Percentiles rank a stretch among this genome's conserved stretches.
Evolutionary conservation across 1,140 invertebrate species (phyloP).

Genomic region (Arion vulgaris): DNA sequence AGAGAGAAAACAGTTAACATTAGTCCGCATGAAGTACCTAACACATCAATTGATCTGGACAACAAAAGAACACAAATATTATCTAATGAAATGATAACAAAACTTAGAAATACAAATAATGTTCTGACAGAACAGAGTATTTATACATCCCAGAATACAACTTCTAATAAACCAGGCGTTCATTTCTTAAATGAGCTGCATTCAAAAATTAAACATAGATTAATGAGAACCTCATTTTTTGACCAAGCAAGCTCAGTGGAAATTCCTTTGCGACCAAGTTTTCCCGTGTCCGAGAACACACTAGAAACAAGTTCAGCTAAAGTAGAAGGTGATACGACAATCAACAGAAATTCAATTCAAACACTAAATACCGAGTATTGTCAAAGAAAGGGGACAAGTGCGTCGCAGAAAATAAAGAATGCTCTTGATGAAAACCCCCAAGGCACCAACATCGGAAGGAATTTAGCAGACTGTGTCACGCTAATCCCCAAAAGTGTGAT

Average conservation of each 20-base stretch:
- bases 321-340: neutral
- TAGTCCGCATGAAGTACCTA: too few relatives aligned
- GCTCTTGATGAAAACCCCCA: neutral
- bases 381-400: neutral
- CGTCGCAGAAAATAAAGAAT: neutral
- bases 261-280: neutral
- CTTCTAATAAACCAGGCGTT: neutral
- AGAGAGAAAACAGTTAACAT: too few relatives aligned
- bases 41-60: too few relatives aligned
- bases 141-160: neutral
- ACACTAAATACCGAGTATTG: neutral
- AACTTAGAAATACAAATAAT: neutral
- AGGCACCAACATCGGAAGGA: neutral
- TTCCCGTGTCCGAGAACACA: neutral
- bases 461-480: neutral
- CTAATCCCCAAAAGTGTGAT: neutral
- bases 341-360: neutral
- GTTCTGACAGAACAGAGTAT: neutral
- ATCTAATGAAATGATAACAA: too few relatives aligned
- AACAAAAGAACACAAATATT: too few relatives aligned
- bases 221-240: neutral
- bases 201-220: neutral
- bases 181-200: neutral
- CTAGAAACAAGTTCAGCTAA: neutral
- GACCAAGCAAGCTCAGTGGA: neutral